These are phyloP conservation scores for Chamaetylas fuelleborni DNA, from an alignment of 2,113 vertebrate species.

Conservation along the genomic window DNA sequence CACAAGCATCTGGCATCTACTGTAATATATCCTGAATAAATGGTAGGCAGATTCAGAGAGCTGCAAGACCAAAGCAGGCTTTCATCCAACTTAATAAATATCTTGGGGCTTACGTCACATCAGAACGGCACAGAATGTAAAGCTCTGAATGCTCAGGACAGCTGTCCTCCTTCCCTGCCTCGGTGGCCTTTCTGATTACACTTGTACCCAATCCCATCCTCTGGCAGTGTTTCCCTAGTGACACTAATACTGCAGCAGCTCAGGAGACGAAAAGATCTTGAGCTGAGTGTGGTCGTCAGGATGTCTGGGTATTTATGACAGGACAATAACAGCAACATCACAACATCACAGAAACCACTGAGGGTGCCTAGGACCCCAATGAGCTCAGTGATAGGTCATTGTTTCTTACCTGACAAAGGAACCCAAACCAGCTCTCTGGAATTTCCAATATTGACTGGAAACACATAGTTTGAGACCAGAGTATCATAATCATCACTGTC, in stretches of 20 bases:
- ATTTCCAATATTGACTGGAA: background rate
- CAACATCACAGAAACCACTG: background rate
- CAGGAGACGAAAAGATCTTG: background rate
- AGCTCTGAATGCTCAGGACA: conserved; percentile 53
- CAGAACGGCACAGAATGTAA: conserved; percentile 34
- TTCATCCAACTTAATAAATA: conserved; percentile 35
- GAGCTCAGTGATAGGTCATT: accelerated
- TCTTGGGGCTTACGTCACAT: background rate
- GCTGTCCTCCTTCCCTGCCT: conserved; percentile 27
- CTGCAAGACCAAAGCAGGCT: conserved; percentile 1
- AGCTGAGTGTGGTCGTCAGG: background rate
- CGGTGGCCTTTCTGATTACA: conserved; percentile 7
- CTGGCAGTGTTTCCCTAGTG: conserved; percentile 53
- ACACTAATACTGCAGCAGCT: background rate
- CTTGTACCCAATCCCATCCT: background rate
- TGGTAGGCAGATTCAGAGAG: background rate
- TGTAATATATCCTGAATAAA: background rate
- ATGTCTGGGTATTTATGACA: conserved; percentile 10
- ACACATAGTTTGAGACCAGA: background rate
- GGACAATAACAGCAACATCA: background rate
- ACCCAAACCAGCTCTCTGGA: background rate
- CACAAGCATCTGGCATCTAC: background rate
- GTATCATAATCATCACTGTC: background rate
- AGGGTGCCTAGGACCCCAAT: background rate
- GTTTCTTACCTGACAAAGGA: background rate